These are phyloP conservation scores for Vanessa tameamea DNA, from an alignment of 1,140 invertebrate species.

Conservation along the genomic window DNA sequence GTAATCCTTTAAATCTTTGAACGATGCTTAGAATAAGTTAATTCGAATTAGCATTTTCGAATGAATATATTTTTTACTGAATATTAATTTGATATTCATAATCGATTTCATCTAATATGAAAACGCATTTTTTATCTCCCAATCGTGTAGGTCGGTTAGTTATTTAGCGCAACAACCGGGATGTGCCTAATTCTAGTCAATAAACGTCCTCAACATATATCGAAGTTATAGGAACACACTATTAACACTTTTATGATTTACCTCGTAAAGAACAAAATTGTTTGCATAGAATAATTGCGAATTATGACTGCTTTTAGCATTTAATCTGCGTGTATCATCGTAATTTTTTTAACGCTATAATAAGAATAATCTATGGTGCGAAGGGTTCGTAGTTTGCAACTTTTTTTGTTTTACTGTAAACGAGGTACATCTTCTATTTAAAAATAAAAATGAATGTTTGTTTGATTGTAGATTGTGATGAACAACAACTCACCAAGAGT, in stretches of 20 bases:
- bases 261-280: slow-evolving; percentile 43
- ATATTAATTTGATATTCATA: background rate
- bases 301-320: slow-evolving; percentile 23
- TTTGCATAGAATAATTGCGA: background rate
- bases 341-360: background rate
- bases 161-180: slow-evolving; percentile 74
- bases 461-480: too few species aligned
- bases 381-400: too few species aligned
- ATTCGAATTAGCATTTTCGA: too few species aligned
- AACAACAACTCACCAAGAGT: too few species aligned
- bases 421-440: too few species aligned
- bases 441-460: too few species aligned
- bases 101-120: slow-evolving; percentile 13
- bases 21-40: too few species aligned
- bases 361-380: background rate
- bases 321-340: slow-evolving; percentile 22
- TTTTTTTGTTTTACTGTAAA: too few species aligned
- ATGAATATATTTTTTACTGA: background rate
- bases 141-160: slow-evolving; percentile 58
- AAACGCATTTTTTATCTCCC: slow-evolving; percentile 23
- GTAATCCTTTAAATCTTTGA: too few species aligned
- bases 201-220: slow-evolving; percentile 67
- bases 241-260: slow-evolving; percentile 40
- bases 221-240: slow-evolving; percentile 53
- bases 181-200: slow-evolving; percentile 77